Conservation (phyloP, 2,113 vertebrate genomes). For the Epinephelus lanceolatus region DNA sequence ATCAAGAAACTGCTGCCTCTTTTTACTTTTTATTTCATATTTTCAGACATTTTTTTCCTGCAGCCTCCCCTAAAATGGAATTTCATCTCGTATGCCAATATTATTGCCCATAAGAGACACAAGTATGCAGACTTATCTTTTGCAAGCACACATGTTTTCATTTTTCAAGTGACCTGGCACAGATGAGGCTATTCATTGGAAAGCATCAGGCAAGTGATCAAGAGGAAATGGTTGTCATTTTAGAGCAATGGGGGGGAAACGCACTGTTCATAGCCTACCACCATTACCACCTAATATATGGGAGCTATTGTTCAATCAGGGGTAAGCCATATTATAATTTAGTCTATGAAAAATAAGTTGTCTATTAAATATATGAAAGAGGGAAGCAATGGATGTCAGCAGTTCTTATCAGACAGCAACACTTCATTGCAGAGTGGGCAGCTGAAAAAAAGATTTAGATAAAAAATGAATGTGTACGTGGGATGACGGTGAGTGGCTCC, state of each 20-base stretch:
- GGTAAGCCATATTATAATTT: neutral
- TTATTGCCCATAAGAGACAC: neutral
- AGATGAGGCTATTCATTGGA: neutral
- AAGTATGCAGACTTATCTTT: conserved; percentile 18
- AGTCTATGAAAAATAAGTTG: no score
- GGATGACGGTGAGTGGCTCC: no score
- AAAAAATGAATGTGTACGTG: no score
- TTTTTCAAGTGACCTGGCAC: conserved; percentile 37
- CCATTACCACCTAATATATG: neutral
- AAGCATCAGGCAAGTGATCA: conserved; percentile 9
- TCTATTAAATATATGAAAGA: no score
- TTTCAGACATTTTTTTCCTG: neutral
- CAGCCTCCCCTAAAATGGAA: neutral
- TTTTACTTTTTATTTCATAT: neutral
- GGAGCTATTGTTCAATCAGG: neutral
- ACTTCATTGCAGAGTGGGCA: no score
- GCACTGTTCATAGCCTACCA: neutral
- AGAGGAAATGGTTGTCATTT: conserved; percentile 31
- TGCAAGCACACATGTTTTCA: conserved; percentile 41
- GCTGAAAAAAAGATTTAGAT: no score
- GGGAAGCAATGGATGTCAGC: no score
- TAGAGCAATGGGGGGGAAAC: conserved; percentile 16
- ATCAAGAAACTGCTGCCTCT: neutral
- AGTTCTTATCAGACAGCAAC: no score
- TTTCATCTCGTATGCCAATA: neutral